phyloP scores from a whole-genome alignment of 2,113 vertebrate species.

The Etheostoma spectabile region DNA sequence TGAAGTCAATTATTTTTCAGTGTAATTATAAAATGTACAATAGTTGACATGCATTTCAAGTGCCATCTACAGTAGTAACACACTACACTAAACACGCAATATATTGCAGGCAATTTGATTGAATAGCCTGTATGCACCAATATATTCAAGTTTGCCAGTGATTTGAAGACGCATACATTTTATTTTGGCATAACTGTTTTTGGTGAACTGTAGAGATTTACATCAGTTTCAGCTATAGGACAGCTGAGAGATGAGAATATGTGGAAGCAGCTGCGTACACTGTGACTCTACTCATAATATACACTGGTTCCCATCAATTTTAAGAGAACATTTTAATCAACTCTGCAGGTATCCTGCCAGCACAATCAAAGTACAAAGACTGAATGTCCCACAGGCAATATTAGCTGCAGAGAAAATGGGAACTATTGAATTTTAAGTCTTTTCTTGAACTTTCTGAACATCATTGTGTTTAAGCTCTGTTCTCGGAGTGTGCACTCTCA shows the following conservation, averaged over 20 bases:
- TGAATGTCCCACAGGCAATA: conserved; percentile 3
- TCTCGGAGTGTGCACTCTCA: not conserved
- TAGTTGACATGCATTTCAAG: conserved; percentile 8
- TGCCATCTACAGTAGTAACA: not conserved
- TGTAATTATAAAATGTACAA: not conserved
- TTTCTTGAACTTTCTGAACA: conserved; percentile 1
- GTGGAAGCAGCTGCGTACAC: not conserved
- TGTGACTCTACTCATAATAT: not conserved
- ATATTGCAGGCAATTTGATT: not conserved
- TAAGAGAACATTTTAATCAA: conserved; percentile 1
- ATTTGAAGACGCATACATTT: not conserved
- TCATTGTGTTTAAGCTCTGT: not conserved
- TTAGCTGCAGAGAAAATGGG: conserved; percentile 8
- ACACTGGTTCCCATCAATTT: not conserved
- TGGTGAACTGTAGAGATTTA: not conserved
- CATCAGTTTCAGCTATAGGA: not conserved
- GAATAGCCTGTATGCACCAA: not conserved
- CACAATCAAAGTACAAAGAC: conserved; percentile 9
- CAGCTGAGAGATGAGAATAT: not conserved
- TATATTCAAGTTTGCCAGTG: conserved; percentile 17
- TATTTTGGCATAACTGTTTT: not conserved
- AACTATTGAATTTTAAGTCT: conserved; percentile 2
- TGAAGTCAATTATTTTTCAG: not conserved
- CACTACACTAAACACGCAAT: not conserved
- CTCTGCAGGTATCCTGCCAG: not conserved